Evolutionary conservation across 1,140 invertebrate genomes (phyloP).

Genomic region (Caenorhabditis brenneri): DNA sequence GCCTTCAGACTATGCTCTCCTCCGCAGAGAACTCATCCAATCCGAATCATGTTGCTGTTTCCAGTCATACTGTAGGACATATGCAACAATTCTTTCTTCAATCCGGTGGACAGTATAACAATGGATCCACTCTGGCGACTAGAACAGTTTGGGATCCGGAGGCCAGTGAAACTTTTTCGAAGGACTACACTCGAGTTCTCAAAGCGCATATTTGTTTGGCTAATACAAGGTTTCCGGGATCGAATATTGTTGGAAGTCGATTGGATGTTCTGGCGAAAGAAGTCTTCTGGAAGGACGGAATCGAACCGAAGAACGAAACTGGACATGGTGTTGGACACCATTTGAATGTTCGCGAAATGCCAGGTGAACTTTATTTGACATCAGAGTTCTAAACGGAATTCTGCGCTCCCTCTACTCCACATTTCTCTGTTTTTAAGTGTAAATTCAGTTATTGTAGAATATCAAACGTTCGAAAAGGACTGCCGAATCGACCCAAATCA

Average conservation of each 20-base stretch:
- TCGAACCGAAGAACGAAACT: background rate
- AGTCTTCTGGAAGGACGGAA: background rate
- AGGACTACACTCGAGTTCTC: background rate
- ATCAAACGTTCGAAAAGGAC: background rate
- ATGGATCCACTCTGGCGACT: background rate
- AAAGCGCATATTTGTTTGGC: background rate
- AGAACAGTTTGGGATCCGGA: background rate
- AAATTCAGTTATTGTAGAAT: background rate
- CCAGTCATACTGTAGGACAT: background rate
- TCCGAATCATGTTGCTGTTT: background rate
- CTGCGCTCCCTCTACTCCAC: no score
- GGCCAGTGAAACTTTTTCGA: background rate
- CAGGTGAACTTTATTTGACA: background rate
- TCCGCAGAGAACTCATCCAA: background rate
- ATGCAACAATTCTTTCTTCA: background rate
- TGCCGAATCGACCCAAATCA: background rate
- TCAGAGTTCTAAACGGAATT: no score
- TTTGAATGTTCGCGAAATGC: background rate
- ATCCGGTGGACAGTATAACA: background rate
- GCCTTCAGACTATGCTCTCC: background rate
- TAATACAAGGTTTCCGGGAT: background rate
- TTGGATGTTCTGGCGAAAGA: background rate
- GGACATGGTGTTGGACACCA: background rate
- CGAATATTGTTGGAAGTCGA: background rate
- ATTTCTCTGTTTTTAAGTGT: no score